These are phyloP conservation scores for Zophobas morio DNA, from an alignment of 1,140 invertebrate genomes.

Conservation along the genomic window DNA sequence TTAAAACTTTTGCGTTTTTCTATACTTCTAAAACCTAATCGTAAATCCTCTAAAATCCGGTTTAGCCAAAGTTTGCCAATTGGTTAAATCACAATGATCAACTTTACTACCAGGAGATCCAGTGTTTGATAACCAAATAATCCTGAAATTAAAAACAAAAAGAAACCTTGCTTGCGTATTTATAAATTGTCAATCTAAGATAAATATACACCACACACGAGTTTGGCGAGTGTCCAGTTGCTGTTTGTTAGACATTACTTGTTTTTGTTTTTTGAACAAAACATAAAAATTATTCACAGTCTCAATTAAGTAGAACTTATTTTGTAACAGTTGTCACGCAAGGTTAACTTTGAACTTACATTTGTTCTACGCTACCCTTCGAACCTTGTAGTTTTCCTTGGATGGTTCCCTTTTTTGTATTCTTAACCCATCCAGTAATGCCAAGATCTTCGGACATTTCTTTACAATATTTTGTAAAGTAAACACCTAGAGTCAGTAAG, in stretches of 20 bases:
- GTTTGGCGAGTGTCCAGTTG: constrained; percentile 32
- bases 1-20: constrained; percentile 47
- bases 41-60: constrained; percentile 86
- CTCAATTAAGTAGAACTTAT: neutral
- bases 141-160: constrained; percentile 73
- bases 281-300: constrained; percentile 1
- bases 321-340: neutral
- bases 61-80: constrained; percentile 84
- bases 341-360: constrained; percentile 75
- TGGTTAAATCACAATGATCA: constrained; percentile 84
- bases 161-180: constrained; percentile 44
- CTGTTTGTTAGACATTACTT: constrained; percentile 7
- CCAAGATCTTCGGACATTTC: constrained; percentile 81
- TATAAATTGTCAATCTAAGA: constrained; percentile 43
- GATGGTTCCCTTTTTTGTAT: constrained; percentile 88
- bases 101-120: constrained; percentile 90
- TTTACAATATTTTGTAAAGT: constrained; percentile 90
- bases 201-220: constrained; percentile 24
- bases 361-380: constrained; percentile 83
- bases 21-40: constrained; percentile 82
- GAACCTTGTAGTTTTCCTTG: constrained; percentile 89
- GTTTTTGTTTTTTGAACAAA: constrained; percentile 23
- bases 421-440: constrained; percentile 92
- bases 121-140: constrained; percentile 85
- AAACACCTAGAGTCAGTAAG: constrained; percentile 75